A percentile compares a stretch with the other conserved stretches of the same genome.
Conservation (phyloP, 1,140 invertebrate species). For the Zaprionus tsacasi region DNA sequence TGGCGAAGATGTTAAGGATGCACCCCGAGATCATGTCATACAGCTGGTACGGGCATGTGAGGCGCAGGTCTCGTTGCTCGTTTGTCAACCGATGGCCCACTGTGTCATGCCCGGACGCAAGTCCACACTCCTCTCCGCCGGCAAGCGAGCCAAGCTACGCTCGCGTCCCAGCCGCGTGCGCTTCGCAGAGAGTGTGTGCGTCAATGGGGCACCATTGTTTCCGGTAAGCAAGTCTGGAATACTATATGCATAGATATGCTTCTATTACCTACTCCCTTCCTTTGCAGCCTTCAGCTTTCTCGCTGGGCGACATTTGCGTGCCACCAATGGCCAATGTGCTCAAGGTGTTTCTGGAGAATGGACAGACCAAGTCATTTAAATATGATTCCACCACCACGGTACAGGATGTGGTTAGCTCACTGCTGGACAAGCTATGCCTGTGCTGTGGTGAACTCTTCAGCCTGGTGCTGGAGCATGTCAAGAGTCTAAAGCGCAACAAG, state of each 20-base stretch:
- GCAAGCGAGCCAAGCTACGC: constrained; percentile 92
- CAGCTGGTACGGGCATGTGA: constrained; percentile 93
- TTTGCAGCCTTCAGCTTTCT: constrained; percentile 90
- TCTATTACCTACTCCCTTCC: not conserved
- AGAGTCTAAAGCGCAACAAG: constrained; percentile 92
- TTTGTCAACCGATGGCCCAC: constrained; percentile 91
- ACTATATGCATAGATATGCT: not conserved
- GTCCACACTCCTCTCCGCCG: constrained; percentile 93
- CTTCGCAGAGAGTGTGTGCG: constrained; percentile 94
- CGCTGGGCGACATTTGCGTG: constrained; percentile 91
- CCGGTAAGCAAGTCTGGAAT: constrained; percentile 86
- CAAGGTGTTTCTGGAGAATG: constrained; percentile 97
- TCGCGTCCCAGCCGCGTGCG: constrained; percentile 93
- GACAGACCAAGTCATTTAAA: constrained; percentile 98
- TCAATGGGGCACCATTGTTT: constrained; percentile 92
- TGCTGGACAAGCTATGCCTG: constrained; percentile 94
- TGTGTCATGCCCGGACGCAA: constrained; percentile 89
- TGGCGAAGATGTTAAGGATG: constrained; percentile 93
- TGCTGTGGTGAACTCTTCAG: constrained; percentile 93
- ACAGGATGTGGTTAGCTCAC: constrained; percentile 91
- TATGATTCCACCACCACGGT: constrained; percentile 96
- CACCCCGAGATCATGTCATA: constrained; percentile 95
- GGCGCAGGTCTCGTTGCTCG: constrained; percentile 90
- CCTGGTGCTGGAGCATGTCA: constrained; percentile 95
- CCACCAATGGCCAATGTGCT: constrained; percentile 96